Percentiles rank a stretch among this genome's conserved stretches.
These are phyloP conservation scores for Lytechinus pictus DNA, from an alignment of 35 echinoderm and acorn worm species.

Conservation along the genomic window DNA sequence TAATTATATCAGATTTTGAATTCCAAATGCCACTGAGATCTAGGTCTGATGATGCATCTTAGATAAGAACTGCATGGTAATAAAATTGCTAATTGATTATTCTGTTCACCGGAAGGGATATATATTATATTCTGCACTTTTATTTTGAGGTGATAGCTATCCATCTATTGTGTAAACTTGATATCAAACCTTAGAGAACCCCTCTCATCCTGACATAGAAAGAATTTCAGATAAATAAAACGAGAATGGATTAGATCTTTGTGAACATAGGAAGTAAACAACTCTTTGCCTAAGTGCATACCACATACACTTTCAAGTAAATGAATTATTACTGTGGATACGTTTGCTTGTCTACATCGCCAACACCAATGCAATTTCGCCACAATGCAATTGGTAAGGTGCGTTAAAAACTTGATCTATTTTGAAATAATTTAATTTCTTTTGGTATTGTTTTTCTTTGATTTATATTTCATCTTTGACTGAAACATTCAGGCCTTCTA, in stretches of 20 bases:
- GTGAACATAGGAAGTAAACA: neutral
- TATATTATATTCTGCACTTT: neutral
- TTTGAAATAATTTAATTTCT: neutral
- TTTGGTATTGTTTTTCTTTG: too few relatives aligned
- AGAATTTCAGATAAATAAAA: neutral
- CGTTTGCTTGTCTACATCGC: neutral
- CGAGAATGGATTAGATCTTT: neutral
- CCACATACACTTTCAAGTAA: neutral
- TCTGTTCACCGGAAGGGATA: neutral
- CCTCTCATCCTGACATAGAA: neutral
- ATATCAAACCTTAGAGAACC: neutral
- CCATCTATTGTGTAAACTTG: neutral
- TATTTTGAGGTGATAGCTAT: neutral
- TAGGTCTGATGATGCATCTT: neutral
- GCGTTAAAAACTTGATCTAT: neutral
- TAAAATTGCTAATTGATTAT: neutral
- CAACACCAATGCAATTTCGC: neutral
- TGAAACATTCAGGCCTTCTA: too few relatives aligned
- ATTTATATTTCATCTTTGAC: too few relatives aligned
- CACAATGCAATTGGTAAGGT: neutral
- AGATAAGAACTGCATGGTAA: neutral
- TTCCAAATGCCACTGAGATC: neutral
- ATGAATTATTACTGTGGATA: neutral
- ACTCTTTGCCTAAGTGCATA: neutral
- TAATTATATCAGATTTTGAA: neutral